Percentiles rank a stretch among this genome's conserved stretches.
Conservation (phyloP, 1,140 invertebrate species). For the Mylabris phalerata region DNA sequence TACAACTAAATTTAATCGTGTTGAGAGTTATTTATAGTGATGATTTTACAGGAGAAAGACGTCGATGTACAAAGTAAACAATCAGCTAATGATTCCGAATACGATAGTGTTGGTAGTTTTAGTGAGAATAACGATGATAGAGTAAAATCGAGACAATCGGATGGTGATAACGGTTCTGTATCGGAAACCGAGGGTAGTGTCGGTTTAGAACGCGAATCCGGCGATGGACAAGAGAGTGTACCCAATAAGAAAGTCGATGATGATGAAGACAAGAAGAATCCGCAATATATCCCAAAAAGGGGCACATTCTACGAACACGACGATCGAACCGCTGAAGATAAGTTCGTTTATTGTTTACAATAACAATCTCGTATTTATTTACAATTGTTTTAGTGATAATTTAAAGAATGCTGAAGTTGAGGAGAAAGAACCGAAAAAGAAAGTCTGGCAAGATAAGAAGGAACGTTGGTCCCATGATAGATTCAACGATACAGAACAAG, state of each 20-base stretch:
- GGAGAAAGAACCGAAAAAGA: conserved; percentile 46
- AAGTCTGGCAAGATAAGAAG: conserved; percentile 57
- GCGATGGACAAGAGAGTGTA: conserved; percentile 55
- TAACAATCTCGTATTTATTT: neutral
- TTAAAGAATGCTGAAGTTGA: conserved; percentile 43
- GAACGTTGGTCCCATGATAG: conserved; percentile 86
- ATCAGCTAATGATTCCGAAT: conserved; percentile 32
- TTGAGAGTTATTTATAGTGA: conserved; percentile 1
- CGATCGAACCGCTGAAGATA: conserved; percentile 72
- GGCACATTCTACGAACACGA: conserved; percentile 97
- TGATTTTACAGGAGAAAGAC: conserved; percentile 32
- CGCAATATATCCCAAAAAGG: conserved; percentile 92
- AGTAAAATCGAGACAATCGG: conserved; percentile 21
- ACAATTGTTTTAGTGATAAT: neutral
- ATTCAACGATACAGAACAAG: conserved; percentile 73
- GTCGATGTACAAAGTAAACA: conserved; percentile 20
- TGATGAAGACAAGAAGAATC: conserved; percentile 92
- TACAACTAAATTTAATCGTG: too few relatives aligned
- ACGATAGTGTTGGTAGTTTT: conserved; percentile 37
- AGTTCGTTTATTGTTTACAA: conserved; percentile 30
- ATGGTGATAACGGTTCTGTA: conserved; percentile 23
- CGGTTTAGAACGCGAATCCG: conserved; percentile 50
- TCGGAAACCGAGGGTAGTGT: conserved; percentile 46
- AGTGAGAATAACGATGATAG: conserved; percentile 33
- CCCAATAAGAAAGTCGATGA: conserved; percentile 70